phyloP scores from a whole-genome alignment of 2,888 invertebrate genomes.

The Dorcus hopei region DNA sequence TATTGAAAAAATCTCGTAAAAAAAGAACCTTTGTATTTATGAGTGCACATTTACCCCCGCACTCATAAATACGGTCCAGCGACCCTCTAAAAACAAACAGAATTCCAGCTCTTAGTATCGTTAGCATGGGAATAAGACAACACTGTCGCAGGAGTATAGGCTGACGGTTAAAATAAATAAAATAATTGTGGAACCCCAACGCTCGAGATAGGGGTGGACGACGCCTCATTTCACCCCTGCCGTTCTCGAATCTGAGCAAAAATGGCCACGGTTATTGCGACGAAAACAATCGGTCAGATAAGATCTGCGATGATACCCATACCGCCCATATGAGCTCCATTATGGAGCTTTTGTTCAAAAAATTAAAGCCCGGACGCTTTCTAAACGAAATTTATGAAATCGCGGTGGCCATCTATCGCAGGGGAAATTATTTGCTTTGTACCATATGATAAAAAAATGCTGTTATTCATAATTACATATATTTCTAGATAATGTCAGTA shows the following conservation, averaged over 20 bases:
- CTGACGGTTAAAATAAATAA: conserved; percentile 42
- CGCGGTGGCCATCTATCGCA: no score
- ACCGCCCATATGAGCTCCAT: conserved; percentile 25
- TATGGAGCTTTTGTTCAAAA: conserved; percentile 26
- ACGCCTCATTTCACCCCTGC: background rate
- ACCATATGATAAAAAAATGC: no score
- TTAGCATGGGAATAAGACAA: conserved; percentile 36
- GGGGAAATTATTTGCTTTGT: no score
- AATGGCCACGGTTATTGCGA: conserved; percentile 9
- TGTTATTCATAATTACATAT: no score
- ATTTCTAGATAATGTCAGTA: no score
- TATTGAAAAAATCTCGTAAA: no score
- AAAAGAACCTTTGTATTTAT: no score
- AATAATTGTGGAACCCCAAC: conserved; percentile 35
- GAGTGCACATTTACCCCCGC: no score
- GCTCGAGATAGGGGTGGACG: conserved; percentile 31
- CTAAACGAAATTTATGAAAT: no score
- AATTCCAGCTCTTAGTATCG: conserved; percentile 14
- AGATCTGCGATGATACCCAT: conserved; percentile 5
- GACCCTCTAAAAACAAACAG: conserved; percentile 6
- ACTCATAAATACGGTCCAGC: no score
- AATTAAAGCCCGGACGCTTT: conserved; percentile 2
- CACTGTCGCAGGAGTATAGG: conserved; percentile 25
- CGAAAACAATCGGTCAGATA: conserved; percentile 13
- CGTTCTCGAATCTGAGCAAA: conserved; percentile 5